These are phyloP conservation scores for Lasius fuliginosus DNA, from an alignment of 2,888 invertebrate species.

Conservation along the genomic window DNA sequence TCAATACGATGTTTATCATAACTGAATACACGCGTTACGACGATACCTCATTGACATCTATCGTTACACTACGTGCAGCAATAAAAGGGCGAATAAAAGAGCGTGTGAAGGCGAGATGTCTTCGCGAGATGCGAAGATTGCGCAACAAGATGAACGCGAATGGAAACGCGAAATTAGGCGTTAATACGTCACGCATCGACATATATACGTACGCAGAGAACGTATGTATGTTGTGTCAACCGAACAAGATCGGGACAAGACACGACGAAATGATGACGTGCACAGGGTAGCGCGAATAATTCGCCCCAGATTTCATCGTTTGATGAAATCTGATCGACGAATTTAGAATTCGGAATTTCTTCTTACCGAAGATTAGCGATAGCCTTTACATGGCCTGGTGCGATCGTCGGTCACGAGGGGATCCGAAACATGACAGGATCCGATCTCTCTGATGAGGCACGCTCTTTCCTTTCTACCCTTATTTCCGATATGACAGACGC, in stretches of 20 bases:
- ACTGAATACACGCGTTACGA: not conserved
- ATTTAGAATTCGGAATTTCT: not conserved
- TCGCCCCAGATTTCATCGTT: not conserved
- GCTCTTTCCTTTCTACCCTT: conserved; percentile 9
- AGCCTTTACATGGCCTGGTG: not conserved
- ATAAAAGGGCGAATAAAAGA: not conserved
- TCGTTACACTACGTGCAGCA: not conserved
- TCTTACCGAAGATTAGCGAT: not conserved
- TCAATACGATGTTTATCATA: not conserved
- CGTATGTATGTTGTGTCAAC: not conserved
- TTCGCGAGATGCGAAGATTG: conserved; percentile 33
- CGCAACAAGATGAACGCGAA: conserved; percentile 32
- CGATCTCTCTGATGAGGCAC: not conserved
- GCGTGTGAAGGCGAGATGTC: not conserved
- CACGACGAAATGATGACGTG: not conserved
- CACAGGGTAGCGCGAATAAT: not conserved
- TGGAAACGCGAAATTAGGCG: conserved; percentile 46
- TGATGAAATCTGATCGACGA: not conserved
- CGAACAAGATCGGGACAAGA: not conserved
- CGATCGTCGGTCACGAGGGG: not conserved
- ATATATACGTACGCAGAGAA: not conserved
- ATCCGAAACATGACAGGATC: not conserved
- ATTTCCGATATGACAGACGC: conserved; percentile 17
- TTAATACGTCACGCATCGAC: conserved; percentile 38
- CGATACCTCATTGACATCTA: not conserved